Evolutionary conservation across 2,888 invertebrate genomes (phyloP).

Genomic region (Epirrita christyi): DNA sequence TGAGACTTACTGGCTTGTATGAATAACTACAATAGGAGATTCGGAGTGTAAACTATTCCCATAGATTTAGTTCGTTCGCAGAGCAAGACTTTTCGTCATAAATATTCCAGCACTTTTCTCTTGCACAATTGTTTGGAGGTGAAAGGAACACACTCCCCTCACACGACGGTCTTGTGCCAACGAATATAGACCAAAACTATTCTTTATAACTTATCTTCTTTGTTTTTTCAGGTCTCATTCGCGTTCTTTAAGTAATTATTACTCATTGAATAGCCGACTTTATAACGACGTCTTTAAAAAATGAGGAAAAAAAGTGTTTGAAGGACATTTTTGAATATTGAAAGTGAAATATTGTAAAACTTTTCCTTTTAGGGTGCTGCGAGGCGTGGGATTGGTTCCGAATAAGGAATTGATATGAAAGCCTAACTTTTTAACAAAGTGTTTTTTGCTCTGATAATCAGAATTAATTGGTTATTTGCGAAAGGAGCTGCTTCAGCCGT

Average conservation of each 20-base stretch:
- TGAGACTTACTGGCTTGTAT: neutral
- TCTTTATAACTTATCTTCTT: no score
- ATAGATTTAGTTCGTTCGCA: no score
- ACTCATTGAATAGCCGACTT: neutral
- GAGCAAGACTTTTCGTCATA: no score
- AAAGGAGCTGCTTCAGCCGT: neutral
- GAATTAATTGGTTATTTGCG: constrained; percentile 18
- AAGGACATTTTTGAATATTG: constrained; percentile 35
- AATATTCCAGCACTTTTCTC: no score
- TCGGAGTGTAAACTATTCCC: no score
- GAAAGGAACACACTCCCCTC: no score
- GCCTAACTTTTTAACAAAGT: constrained; percentile 20
- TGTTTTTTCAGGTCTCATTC: no score
- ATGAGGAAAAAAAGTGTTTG: constrained; percentile 18
- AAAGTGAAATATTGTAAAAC: constrained; percentile 36
- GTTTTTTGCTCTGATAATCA: constrained; percentile 22
- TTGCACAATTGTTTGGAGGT: no score
- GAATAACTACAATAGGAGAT: neutral
- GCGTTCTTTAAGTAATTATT: no score
- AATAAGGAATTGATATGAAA: constrained; percentile 14
- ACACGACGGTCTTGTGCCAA: no score
- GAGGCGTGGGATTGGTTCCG: constrained; percentile 27
- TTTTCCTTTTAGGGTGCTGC: constrained; percentile 15
- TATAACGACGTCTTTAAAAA: neutral
- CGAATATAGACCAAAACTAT: no score